Percentiles rank a stretch among this genome's conserved stretches.
Evolutionary conservation across 2,797 vertebrate genomes (phyloP).

Genomic region (Furcifer pardalis): DNA sequence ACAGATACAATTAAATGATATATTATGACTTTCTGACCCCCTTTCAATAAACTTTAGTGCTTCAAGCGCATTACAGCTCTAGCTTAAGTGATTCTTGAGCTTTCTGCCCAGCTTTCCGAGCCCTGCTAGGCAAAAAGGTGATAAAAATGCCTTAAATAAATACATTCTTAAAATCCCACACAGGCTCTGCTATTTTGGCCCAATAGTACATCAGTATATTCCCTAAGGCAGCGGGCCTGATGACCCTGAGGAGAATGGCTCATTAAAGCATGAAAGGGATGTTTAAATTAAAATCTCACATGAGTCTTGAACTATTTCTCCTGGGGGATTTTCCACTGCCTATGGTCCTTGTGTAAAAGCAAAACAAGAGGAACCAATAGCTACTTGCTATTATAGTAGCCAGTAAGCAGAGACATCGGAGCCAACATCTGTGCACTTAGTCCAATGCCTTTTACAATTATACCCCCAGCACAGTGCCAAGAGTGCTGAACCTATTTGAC

Average conservation of each 20-base stretch:
- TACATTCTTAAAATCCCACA: too few species aligned
- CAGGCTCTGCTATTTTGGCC: not conserved
- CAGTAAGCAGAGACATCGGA: too few species aligned
- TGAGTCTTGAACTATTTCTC: not conserved
- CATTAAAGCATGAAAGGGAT: not conserved
- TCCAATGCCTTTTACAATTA: not conserved
- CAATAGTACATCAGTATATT: not conserved
- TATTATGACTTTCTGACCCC: not conserved
- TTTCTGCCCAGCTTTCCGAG: not conserved
- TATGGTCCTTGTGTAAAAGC: not conserved
- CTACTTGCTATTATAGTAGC: not conserved
- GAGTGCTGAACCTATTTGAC: not conserved
- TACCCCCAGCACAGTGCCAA: not conserved
- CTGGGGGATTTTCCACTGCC: not conserved
- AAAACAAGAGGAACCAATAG: not conserved
- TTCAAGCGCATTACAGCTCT: not conserved
- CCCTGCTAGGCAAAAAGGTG: too few species aligned
- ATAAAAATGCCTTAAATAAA: too few species aligned
- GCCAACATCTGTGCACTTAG: not conserved
- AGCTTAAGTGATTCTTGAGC: not conserved
- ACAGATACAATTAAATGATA: not conserved
- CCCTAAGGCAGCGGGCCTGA: not conserved
- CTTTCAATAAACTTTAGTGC: not conserved
- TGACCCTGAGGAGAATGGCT: not conserved
- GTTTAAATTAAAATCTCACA: not conserved